Percentiles rank a stretch among this genome's conserved stretches.
phyloP scores from a whole-genome alignment of 1,140 invertebrate genomes.

The Brachionus paranguensis region DNA sequence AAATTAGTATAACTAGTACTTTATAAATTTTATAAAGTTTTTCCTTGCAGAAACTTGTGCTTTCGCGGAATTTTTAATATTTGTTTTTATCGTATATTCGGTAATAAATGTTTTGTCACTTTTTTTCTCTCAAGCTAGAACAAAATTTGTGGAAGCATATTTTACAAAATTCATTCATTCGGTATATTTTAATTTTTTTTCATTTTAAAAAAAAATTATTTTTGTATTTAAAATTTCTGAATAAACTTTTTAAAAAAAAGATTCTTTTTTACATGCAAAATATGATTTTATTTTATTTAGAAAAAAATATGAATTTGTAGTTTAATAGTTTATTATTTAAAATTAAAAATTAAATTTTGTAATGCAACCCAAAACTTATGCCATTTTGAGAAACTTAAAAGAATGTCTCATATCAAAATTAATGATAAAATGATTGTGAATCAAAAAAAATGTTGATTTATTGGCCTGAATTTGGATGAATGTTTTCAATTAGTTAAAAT shows the following conservation, averaged over 20 bases:
- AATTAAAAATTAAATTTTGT: no score
- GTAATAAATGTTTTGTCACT: neutral
- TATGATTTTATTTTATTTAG: no score
- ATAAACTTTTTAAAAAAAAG: neutral
- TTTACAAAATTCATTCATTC: neutral
- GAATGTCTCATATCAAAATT: no score
- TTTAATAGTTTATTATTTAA: no score
- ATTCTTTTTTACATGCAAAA: neutral
- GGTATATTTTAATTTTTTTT: neutral
- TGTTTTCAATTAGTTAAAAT: no score
- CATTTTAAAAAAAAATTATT: neutral
- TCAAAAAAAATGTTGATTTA: no score
- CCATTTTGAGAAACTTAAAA: no score
- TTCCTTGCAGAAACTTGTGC: neutral
- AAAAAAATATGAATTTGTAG: no score
- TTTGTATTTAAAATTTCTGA: neutral
- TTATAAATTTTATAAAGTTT: neutral
- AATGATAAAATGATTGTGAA: no score
- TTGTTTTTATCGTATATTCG: neutral
- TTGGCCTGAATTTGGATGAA: no score
- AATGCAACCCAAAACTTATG: no score
- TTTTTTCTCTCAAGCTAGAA: neutral
- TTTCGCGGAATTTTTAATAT: neutral
- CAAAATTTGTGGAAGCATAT: constrained; percentile 45
- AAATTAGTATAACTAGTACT: neutral